phyloP scores from a whole-genome alignment of 2,797 vertebrate genomes.

The Paramormyrops hopkinsi region DNA sequence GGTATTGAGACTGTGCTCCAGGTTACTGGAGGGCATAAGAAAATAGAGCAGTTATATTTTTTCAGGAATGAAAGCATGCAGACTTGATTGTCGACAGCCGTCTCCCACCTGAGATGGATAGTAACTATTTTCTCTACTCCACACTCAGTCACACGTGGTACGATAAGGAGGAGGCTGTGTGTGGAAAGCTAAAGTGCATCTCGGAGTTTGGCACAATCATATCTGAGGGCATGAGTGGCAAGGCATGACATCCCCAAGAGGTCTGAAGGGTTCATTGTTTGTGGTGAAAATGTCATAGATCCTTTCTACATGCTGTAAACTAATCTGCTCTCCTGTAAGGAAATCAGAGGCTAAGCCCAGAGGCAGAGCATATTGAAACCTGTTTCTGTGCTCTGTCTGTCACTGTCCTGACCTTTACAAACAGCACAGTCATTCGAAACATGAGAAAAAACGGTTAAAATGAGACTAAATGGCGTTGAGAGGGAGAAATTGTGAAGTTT shows the following conservation, averaged over 20 bases:
- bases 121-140: not conserved
- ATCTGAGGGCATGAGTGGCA: slow-evolving; percentile 13
- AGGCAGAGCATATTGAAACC: not conserved
- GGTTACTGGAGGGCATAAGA: not conserved
- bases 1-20: not conserved
- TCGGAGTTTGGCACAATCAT: slow-evolving; percentile 19
- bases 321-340: slow-evolving; percentile 20
- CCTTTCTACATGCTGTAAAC: slow-evolving; percentile 29
- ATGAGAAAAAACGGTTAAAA: not conserved
- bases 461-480: not conserved
- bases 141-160: not conserved
- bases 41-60: not conserved
- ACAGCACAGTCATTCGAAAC: not conserved
- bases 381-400: not conserved
- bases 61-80: not conserved
- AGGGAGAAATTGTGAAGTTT: not conserved
- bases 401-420: not conserved
- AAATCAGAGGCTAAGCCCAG: not conserved
- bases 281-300: slow-evolving; percentile 32
- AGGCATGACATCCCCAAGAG: slow-evolving; percentile 12
- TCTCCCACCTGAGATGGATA: not conserved
- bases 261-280: slow-evolving; percentile 15
- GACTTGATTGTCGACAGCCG: not conserved
- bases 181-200: slow-evolving; percentile 14
- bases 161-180: not conserved